Base-by-base conservation (phyloP, 2,113 vertebrate genomes). In the Cryptomyrus ogoouensis region DNA sequence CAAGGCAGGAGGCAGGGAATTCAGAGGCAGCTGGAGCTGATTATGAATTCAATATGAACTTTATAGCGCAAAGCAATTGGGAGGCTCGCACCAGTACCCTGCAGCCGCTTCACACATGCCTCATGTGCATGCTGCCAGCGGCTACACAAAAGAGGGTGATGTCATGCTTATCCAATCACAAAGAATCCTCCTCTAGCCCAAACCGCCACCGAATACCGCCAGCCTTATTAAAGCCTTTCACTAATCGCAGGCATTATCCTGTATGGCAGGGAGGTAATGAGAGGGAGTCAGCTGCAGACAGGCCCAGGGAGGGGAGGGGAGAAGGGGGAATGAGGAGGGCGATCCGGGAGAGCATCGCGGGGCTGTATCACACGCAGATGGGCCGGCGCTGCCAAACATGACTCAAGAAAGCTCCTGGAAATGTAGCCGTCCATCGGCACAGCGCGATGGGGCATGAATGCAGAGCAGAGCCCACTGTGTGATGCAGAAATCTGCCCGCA, bases 211-310 rank as follows among this genome's bases (percentile, higher is more conserved):
- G 93, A 95, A 95, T 95, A 94, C 96, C 96, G 96, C 96, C 96
- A 96, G 95, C 96, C 96, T 96, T 95, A 96, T 95, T 96, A 95
- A 95, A 95, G 96, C 93, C 94, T 94, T 95, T 96, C 95, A 96
- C 97, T 97, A 97, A 97, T 97, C 95, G 92, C 95, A 91, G 94
- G 95, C 95, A 95, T 97, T 97, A 97, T 97, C 96, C 95, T 96
- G 95, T 95, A 95, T 96, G 95, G 92, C 92, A 92, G 92, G 70
- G 92, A 94, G 90, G 95, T 94, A 93, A 95, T 91, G 90, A 91
- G 92, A 94, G 88, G 77, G 52, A 94, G 93, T 90, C 93, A 94
- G 93, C 91, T 90, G 90, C 87, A 91, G 92, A 90, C 89, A 84
- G 83, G 86, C 77, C 15, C 90, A 91, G 19, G 91, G 46, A 92